phyloP scores from a whole-genome alignment of 1,140 invertebrate species.

The Phocides pigmalion region DNA sequence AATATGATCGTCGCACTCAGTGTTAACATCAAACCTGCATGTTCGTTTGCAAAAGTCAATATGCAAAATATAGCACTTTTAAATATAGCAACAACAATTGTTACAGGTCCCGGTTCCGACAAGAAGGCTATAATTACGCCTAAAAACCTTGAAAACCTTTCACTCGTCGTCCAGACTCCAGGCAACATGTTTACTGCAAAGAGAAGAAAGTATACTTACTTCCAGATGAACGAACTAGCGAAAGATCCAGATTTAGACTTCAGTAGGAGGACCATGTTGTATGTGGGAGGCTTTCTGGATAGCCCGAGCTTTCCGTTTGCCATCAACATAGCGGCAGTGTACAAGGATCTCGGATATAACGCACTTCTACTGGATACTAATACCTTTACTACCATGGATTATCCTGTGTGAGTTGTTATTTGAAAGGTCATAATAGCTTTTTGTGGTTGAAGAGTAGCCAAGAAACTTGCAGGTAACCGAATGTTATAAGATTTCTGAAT shows the following conservation, averaged over 20 bases:
- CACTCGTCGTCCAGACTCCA: slow-evolving; percentile 40
- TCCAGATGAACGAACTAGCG: slow-evolving; percentile 55
- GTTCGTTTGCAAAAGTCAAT: too few species aligned
- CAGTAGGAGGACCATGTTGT: slow-evolving; percentile 56
- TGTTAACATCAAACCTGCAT: too few species aligned
- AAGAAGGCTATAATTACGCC: slow-evolving; percentile 54
- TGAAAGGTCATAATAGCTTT: neutral
- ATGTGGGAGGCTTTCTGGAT: slow-evolving; percentile 59
- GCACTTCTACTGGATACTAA: slow-evolving; percentile 6
- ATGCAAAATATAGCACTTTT: neutral
- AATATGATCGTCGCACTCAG: too few species aligned
- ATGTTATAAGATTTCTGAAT: too few species aligned
- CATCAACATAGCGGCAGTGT: slow-evolving; percentile 26
- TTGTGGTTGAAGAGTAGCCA: neutral
- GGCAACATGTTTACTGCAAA: slow-evolving; percentile 18
- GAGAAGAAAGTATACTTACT: slow-evolving; percentile 56
- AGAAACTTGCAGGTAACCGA: too few species aligned
- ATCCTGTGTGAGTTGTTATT: slow-evolving; percentile 6
- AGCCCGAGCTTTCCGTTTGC: slow-evolving; percentile 52
- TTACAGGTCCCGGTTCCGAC: slow-evolving; percentile 63
- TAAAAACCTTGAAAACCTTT: slow-evolving; percentile 52
- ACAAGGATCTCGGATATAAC: slow-evolving; percentile 51
- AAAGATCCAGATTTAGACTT: slow-evolving; percentile 57
- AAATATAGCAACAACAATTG: neutral
- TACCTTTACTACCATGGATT: slow-evolving; percentile 10